These are phyloP conservation scores for Chaunax sp. DNA, from an alignment of 2,797 vertebrate genomes.

Conservation along the genomic window DNA sequence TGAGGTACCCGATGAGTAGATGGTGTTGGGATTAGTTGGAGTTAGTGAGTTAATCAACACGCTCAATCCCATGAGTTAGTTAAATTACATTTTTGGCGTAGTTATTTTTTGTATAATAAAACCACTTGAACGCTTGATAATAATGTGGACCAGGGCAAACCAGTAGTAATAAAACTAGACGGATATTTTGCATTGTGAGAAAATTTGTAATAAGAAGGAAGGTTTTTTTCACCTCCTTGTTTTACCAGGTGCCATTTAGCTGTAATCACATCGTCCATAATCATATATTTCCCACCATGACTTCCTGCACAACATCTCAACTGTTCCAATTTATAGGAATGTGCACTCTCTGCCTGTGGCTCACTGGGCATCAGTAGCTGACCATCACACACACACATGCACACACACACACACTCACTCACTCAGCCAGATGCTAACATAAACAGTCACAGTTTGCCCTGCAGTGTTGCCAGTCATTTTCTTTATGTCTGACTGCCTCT, in stretches of 20 bases:
- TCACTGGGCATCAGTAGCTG: constrained; percentile 24
- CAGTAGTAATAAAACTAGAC: constrained; percentile 1
- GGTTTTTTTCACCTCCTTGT: too few relatives aligned
- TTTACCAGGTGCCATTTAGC: neutral
- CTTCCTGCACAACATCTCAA: neutral
- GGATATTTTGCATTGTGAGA: constrained; percentile 6
- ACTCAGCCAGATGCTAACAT: constrained; percentile 28
- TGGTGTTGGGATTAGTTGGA: too few relatives aligned
- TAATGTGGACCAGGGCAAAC: constrained; percentile 6
- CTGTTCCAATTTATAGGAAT: neutral
- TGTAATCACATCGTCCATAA: neutral
- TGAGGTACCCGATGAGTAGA: too few relatives aligned
- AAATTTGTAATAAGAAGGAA: too few relatives aligned
- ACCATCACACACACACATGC: constrained; percentile 20
- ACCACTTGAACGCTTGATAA: too few relatives aligned
- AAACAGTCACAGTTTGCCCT: constrained; percentile 45
- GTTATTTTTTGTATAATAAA: too few relatives aligned
- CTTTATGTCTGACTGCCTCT: constrained; percentile 53
- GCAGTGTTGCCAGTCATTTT: constrained; percentile 46
- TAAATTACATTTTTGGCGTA: too few relatives aligned
- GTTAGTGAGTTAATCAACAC: too few relatives aligned
- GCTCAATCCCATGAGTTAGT: too few relatives aligned
- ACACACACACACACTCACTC: constrained; percentile 11
- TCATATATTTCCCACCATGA: constrained; percentile 1
- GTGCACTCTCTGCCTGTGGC: neutral